Base-by-base conservation (phyloP, 37 sponge, comb jelly and placozoan genomes). In the Eunapius fragilis region DNA sequence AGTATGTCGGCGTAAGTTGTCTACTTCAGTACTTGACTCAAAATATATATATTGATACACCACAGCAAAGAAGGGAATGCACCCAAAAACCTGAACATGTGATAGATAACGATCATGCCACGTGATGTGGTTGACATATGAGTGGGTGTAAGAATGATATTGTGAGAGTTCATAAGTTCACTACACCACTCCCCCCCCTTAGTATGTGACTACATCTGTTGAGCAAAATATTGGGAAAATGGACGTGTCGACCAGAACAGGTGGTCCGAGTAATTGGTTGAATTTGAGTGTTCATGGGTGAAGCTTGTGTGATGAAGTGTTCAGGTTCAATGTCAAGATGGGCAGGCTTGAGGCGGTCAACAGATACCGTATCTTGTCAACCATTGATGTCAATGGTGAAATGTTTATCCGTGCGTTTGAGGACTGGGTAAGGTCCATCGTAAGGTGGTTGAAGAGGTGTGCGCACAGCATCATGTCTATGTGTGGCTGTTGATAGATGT, bases 281-380 rank as follows among this genome's bases (percentile, higher is more conserved):
- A 12, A 28, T 48, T 36, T 76, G 77, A 38, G 77, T 33, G 77
- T 25, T 30, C 25, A 38, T 33, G 12, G 33, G 77, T 76, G 77
- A 45, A 38, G 77, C 36, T 36, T 76, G 77, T 76, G 5, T n/a
- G 77, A 38, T n/a, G 33, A 45, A 22, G 77, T 76, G 77, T n/a
- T 41, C 37, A 38, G 33, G 77, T 76, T 36, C 37, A 38, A 36
- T 30, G 33, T 30, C 33, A 76, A 34, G 33, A 36, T 82, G 36
- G 28, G 93, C 90, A 24, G 93, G 93, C 70, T 93, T 93, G 49
- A 93, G 82, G 19, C 89, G 93, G 73, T 93, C 83, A 17, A 92
- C n/a, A 19, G 89, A 92, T 36, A 92, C 74, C 0, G 89, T 88
- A 75, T 78, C 71, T 0, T 72, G 70, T 0, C 80, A 34, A 34